phyloP scores from a whole-genome alignment of 2,797 vertebrate species.

The Thripadectes ignobilis region DNA sequence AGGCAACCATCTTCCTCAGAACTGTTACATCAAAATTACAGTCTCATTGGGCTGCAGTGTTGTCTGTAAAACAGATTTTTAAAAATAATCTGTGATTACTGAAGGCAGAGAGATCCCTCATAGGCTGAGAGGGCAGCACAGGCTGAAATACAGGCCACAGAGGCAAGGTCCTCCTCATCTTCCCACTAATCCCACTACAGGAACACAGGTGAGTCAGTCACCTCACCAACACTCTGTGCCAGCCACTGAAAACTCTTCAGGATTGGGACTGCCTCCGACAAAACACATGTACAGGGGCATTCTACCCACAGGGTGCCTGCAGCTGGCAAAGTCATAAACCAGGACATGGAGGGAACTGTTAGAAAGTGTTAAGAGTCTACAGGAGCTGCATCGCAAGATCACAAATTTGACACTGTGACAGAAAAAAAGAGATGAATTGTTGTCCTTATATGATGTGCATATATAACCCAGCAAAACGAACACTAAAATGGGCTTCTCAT shows the following conservation, averaged over 20 bases:
- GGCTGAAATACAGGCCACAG: neutral
- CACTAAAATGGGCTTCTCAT: neutral
- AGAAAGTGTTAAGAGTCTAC: neutral
- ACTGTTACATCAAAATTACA: neutral
- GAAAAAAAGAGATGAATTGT: neutral
- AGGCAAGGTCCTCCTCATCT: neutral
- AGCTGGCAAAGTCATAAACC: neutral
- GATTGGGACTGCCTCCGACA: neutral
- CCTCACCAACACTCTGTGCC: neutral
- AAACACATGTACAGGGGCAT: rapidly evolving
- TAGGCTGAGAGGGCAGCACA: neutral
- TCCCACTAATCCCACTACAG: neutral
- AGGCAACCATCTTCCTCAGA: neutral
- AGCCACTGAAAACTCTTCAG: neutral
- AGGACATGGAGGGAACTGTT: neutral
- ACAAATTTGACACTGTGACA: neutral
- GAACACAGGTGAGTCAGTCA: neutral
- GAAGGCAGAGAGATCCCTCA: neutral
- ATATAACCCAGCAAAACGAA: neutral
- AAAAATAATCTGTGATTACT: neutral
- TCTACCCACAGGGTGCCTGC: neutral
- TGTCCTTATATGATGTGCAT: neutral
- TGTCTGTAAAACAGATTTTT: neutral
- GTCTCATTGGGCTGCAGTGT: neutral
- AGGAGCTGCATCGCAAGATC: neutral